phyloP scores from a whole-genome alignment of 2,888 invertebrate genomes.

The Phytoseiulus persimilis region DNA sequence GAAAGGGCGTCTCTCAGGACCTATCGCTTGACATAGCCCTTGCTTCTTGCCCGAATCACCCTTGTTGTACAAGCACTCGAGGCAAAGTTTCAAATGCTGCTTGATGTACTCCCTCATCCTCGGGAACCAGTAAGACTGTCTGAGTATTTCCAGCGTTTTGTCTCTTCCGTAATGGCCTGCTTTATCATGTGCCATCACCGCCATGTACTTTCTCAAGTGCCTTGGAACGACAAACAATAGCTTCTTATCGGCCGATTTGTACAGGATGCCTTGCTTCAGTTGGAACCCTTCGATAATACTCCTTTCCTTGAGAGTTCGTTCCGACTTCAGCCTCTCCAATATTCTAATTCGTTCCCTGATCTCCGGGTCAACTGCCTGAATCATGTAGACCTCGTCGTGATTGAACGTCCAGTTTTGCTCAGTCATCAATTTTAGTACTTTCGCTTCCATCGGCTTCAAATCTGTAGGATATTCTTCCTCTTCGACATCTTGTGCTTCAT shows the following conservation, averaged over 20 bases:
- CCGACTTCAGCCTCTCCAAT: neutral
- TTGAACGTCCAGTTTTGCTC: neutral
- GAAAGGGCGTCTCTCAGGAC: neutral
- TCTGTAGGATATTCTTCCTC: neutral
- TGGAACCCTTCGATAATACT: neutral
- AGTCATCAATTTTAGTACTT: neutral
- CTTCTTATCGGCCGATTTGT: neutral
- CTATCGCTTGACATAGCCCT: neutral
- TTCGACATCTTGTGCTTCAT: neutral
- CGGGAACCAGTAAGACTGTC: too few species aligned
- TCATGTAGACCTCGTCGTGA: neutral
- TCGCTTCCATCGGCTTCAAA: neutral
- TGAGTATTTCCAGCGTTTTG: too few species aligned
- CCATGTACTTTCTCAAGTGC: neutral
- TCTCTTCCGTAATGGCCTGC: neutral
- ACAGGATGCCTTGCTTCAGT: neutral
- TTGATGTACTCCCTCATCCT: too few species aligned
- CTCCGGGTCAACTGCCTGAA: neutral
- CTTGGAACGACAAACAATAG: neutral
- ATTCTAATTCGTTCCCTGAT: neutral
- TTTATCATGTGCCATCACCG: neutral
- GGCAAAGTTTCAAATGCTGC: too few species aligned
- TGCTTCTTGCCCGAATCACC: neutral
- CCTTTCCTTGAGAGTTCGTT: neutral
- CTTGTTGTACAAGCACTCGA: too few species aligned